phyloP scores from a whole-genome alignment of 2,113 vertebrate species.

The Tylochromis polylepis region DNA sequence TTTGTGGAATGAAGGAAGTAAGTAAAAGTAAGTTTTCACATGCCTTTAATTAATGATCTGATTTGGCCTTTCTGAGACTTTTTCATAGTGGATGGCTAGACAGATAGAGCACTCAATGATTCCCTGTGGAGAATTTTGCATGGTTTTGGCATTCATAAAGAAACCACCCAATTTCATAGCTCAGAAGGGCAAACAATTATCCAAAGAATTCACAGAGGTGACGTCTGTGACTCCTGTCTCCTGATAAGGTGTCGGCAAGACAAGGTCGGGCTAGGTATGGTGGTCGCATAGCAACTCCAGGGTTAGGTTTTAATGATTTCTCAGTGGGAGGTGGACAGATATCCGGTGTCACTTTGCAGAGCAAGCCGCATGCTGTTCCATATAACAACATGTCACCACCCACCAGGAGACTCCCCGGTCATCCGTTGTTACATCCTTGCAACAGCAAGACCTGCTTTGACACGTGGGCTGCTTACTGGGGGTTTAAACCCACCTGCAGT shows the following conservation, averaged over 20 bases:
- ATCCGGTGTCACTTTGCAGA: constrained; percentile 45
- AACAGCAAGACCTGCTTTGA: neutral
- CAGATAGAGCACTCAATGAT: neutral
- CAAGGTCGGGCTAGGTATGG: constrained; percentile 13
- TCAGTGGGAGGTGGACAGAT: constrained; percentile 47
- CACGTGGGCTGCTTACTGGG: neutral
- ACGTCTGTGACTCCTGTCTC: neutral
- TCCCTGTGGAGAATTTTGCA: neutral
- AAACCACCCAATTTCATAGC: neutral
- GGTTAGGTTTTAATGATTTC: constrained; percentile 27
- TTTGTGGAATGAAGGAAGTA: neutral
- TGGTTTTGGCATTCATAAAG: neutral
- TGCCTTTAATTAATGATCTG: neutral
- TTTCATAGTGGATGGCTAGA: neutral
- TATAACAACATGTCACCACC: constrained; percentile 10
- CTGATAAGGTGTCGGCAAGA: constrained; percentile 4
- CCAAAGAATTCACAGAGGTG: neutral
- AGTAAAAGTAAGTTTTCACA: neutral
- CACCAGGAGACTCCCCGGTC: constrained; percentile 11
- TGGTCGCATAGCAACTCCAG: constrained; percentile 51
- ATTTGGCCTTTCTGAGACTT: neutral
- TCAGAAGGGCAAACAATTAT: neutral
- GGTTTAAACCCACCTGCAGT: neutral
- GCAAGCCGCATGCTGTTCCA: neutral
- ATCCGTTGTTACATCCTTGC: neutral